phyloP scores from a whole-genome alignment of 2,888 invertebrate genomes.

The Prionchulus punctatus region DNA sequence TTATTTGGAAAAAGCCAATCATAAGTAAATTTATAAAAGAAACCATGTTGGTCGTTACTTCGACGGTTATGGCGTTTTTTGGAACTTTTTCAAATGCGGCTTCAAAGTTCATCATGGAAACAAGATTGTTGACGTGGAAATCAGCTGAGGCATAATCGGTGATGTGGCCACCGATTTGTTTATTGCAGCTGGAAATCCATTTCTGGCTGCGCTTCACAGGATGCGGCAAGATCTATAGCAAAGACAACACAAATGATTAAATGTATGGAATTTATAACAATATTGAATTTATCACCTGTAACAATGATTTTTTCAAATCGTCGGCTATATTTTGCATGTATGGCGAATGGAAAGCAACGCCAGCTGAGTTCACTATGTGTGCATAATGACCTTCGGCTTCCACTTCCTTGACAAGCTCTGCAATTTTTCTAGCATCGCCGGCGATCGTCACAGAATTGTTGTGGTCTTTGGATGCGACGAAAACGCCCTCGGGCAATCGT shows the following conservation, averaged over 20 bases:
- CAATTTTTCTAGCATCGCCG: constrained; percentile 55
- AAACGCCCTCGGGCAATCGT: constrained; percentile 56
- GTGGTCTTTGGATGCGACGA: constrained; percentile 80
- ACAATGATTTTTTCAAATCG: constrained; percentile 41
- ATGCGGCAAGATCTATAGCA: constrained; percentile 15
- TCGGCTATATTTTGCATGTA: constrained; percentile 72
- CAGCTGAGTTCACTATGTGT: constrained; percentile 62
- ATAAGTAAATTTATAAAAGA: too few species aligned
- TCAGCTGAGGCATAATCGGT: constrained; percentile 66
- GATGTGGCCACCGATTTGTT: constrained; percentile 57
- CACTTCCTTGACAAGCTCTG: constrained; percentile 31
- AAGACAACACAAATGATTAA: too few species aligned
- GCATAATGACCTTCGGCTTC: constrained; percentile 60
- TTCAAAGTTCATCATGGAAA: constrained; percentile 74
- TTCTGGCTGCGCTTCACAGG: constrained; percentile 44
- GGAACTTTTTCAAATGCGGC: constrained; percentile 66
- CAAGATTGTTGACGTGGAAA: constrained; percentile 78
- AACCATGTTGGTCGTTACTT: constrained; percentile 73
- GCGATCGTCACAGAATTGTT: constrained; percentile 77
- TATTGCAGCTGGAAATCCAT: constrained; percentile 82
- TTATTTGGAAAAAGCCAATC: too few species aligned
- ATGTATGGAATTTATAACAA: too few species aligned
- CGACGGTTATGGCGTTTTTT: constrained; percentile 64
- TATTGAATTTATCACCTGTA: too few species aligned
- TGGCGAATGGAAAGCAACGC: constrained; percentile 78